Percentiles rank a stretch among this genome's conserved stretches.
These are phyloP conservation scores for Entelurus aequoreus DNA, from an alignment of 2,113 vertebrate genomes.

Conservation along the genomic window DNA sequence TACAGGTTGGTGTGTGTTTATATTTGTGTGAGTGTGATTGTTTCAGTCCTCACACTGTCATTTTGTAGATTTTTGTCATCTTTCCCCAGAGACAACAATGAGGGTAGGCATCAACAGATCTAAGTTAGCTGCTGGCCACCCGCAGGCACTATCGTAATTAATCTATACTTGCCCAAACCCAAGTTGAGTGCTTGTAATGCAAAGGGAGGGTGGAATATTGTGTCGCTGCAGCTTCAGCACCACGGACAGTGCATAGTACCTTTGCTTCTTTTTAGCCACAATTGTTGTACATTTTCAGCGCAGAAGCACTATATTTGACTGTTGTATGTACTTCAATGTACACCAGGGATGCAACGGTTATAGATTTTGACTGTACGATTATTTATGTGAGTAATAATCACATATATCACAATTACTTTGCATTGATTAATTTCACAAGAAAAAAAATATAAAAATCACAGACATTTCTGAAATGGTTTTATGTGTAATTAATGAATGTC, in stretches of 20 bases:
- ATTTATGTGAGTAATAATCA: too few species aligned
- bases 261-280: not conserved
- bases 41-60: constrained; percentile 1
- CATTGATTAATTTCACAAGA: too few species aligned
- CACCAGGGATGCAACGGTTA: too few species aligned
- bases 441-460: too few species aligned
- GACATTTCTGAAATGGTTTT: too few species aligned
- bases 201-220: constrained; percentile 15
- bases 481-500: too few species aligned
- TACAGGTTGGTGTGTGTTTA: constrained; percentile 77
- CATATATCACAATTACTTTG: too few species aligned
- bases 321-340: not conserved
- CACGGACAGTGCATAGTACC: constrained; percentile 38
- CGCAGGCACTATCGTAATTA: constrained; percentile 46
- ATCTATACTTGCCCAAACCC: constrained; percentile 45
- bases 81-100: constrained; percentile 26
- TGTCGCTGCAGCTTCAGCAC: constrained; percentile 40
- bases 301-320: constrained; percentile 8
- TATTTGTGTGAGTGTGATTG: constrained; percentile 10
- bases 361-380: too few species aligned
- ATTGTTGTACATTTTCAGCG: not conserved
- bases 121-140: constrained; percentile 32
- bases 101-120: constrained; percentile 39
- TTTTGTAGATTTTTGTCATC: constrained; percentile 38
- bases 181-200: constrained; percentile 4